These are phyloP conservation scores for Meteorus colon DNA, from an alignment of 2,888 invertebrate species.

Conservation along the genomic window DNA sequence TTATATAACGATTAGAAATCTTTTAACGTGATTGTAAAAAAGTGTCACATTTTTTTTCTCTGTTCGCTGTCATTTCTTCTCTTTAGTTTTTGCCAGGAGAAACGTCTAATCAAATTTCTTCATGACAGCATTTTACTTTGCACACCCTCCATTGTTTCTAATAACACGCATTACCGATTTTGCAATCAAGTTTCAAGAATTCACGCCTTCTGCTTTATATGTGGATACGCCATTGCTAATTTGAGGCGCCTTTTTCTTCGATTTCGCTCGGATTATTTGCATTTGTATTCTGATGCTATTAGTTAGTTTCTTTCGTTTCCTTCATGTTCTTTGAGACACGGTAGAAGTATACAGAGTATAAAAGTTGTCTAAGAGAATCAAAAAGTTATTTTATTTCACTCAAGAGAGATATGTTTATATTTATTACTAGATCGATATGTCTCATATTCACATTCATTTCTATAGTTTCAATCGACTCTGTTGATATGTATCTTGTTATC, in stretches of 20 bases:
- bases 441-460: conserved; percentile 43
- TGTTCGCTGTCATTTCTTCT: background rate
- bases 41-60: conserved; percentile 9
- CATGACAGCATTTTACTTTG: background rate
- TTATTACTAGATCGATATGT: conserved; percentile 56
- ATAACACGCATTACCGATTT: background rate
- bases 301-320: background rate
- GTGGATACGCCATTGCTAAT: background rate
- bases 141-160: background rate
- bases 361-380: conserved; percentile 35
- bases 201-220: background rate
- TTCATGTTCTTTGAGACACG: background rate
- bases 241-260: background rate
- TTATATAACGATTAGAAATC: conserved; percentile 19
- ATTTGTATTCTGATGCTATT: background rate
- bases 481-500: conserved; percentile 40
- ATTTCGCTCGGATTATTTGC: background rate
- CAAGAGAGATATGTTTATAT: conserved; percentile 50
- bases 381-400: conserved; percentile 43
- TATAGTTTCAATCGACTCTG: conserved; percentile 20
- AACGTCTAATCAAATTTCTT: conserved; percentile 10
- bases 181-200: background rate
- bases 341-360: conserved; percentile 13
- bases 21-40: conserved; percentile 5
- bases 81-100: background rate